Evolutionary conservation across 2,888 invertebrate genomes (phyloP).

Genomic region (Poecilus cupreus): DNA sequence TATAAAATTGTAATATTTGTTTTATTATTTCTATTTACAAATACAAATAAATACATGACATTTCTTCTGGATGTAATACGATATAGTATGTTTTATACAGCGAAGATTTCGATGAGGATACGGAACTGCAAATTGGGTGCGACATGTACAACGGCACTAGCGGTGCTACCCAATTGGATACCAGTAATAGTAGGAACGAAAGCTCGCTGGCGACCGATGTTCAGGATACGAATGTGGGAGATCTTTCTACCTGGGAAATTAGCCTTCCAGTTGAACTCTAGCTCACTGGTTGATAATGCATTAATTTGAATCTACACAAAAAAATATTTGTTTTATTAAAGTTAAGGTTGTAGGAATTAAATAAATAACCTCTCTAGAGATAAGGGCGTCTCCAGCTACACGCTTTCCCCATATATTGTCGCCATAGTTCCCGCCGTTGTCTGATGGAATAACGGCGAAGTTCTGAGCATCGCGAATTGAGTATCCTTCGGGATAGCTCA

Average conservation of each 20-base stretch:
- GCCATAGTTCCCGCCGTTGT: slow-evolving; percentile 8
- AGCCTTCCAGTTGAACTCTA: neutral
- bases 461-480: neutral
- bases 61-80: no score
- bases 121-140: neutral
- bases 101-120: neutral
- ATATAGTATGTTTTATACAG: no score
- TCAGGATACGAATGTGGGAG: neutral
- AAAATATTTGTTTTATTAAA: neutral
- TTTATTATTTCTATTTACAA: no score
- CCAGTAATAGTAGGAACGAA: neutral
- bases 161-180: no score
- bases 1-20: no score
- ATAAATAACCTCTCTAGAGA: neutral
- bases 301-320: neutral
- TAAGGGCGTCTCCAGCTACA: neutral
- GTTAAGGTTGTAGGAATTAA: neutral
- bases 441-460: neutral
- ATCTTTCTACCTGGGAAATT: neutral
- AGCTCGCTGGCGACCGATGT: slow-evolving; percentile 9
- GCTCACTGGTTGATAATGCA: neutral
- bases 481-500: neutral
- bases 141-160: neutral
- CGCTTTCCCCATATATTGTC: neutral
- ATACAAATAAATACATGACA: no score